These are phyloP conservation scores for Campylorhamphus procurvoides DNA, from an alignment of 2,113 vertebrate species.

Conservation along the genomic window DNA sequence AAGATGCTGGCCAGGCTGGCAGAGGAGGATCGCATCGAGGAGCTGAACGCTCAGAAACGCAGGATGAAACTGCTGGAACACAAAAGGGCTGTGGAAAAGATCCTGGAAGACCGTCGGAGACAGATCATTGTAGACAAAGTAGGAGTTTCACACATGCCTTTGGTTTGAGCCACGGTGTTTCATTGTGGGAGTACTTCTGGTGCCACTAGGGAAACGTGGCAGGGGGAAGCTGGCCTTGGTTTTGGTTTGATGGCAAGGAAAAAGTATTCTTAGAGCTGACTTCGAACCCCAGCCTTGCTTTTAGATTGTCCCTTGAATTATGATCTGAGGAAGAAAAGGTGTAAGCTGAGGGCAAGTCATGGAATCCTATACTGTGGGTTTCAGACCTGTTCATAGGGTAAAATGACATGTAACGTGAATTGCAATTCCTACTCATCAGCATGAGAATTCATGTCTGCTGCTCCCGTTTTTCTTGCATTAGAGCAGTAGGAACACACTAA, in stretches of 20 bases:
- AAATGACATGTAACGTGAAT: not conserved
- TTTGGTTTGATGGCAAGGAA: not conserved
- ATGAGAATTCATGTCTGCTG: not conserved
- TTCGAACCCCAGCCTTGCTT: not conserved
- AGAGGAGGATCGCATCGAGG: constrained; percentile 89
- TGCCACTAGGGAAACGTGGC: not conserved
- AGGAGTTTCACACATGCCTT: not conserved
- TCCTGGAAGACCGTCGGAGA: constrained; percentile 82
- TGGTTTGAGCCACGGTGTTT: not conserved
- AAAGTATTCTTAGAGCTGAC: not conserved
- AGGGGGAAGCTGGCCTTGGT: not conserved
- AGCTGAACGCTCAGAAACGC: constrained; percentile 88
- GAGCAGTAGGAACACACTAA: not conserved
- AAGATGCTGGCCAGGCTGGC: constrained; percentile 87
- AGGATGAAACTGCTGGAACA: constrained; percentile 93
- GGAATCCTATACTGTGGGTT: not conserved
- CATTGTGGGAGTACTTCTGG: not conserved
- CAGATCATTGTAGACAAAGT: constrained; percentile 86
- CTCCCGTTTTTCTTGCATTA: not conserved
- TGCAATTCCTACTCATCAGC: not conserved
- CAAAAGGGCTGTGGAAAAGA: constrained; percentile 82
- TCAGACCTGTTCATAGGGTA: not conserved
- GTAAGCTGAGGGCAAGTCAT: not conserved
- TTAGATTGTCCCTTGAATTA: not conserved
- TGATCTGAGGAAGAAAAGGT: not conserved